Evolutionary conservation across 2,888 invertebrate genomes (phyloP).

Genomic region (Tenthredo notha): DNA sequence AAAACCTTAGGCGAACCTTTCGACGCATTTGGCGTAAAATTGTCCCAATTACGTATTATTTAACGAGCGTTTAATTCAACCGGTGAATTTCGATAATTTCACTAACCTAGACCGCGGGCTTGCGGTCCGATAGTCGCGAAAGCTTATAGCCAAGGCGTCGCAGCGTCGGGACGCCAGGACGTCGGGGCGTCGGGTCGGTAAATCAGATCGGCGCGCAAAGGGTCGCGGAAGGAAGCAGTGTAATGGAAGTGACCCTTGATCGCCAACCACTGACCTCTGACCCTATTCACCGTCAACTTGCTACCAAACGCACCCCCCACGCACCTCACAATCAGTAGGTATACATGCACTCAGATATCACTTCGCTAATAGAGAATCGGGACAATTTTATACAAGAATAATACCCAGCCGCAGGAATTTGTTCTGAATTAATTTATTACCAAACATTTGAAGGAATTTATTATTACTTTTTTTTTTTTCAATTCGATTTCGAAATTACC

Average conservation of each 20-base stretch:
- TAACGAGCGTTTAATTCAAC: constrained; percentile 41
- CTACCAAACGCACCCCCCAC: constrained; percentile 4
- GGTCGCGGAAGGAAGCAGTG: constrained; percentile 53
- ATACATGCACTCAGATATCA: not conserved
- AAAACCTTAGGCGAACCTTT: constrained; percentile 18
- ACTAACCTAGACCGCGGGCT: constrained; percentile 34
- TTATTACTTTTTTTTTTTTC: not conserved
- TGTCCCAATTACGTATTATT: constrained; percentile 6
- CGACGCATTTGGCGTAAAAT: constrained; percentile 22
- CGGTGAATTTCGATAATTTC: constrained; percentile 47
- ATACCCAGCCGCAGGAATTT: not conserved
- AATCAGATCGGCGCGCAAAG: constrained; percentile 56
- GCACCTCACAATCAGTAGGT: not conserved
- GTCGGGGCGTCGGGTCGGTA: constrained; percentile 54
- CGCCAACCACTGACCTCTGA: constrained; percentile 52
- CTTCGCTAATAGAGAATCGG: not conserved
- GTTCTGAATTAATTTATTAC: not conserved
- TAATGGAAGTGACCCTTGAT: constrained; percentile 55
- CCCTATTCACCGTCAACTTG: constrained; percentile 49
- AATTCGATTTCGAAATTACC: not conserved
- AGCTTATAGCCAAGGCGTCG: constrained; percentile 30
- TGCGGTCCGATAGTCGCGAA: constrained; percentile 34
- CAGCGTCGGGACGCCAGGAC: constrained; percentile 40
- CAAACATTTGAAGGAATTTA: not conserved
- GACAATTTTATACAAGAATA: constrained; percentile 26